Evolutionary conservation across 2,888 invertebrate genomes (phyloP), one percentile per base, ranked within the genome.

Genomic region (Lepidochrysops patricia): DNA sequence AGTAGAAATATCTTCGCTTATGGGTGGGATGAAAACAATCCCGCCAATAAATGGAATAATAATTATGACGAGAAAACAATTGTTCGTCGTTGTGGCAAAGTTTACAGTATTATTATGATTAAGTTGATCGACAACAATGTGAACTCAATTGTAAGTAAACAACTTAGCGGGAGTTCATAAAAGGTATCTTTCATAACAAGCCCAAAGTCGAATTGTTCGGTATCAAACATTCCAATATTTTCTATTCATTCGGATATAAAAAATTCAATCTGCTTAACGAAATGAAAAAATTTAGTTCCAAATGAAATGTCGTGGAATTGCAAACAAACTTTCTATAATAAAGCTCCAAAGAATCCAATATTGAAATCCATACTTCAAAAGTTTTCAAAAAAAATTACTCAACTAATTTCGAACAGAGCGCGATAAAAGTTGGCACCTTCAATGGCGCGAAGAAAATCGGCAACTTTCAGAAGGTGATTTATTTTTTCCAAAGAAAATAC

Each of bases 331-430:
- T 50, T 26, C 25, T 34, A 52, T 58, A 58, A 58, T 58, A 48
- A 48, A 58, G 34, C 50, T 58, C 50, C 77, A 79, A 79, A 79
- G 84, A 84, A 81, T 83, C 82, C 81, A 81, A 84, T 85, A 85
- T 82, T 80, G 83, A 80, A 83, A 82, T 82, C 84, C 79, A 84
- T 83, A 80, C 82, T 80, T 83, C 78, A 80, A 79, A 84, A 82
- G 75, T 85, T 82, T 68, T 71, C 72, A 72, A 77, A 76, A 79
- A 80, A 80, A 76, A 76, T 75, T 52, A 48, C 62, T 67, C 73
- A 83, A 82, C 83, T 85, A 81, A 84, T 86, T 85, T 83, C 19
- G 79, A 84, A 77, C 79, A 72, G 74, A 68, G 73, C 70, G 71
- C 81, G 79, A 80, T 79, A 82, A 85, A 84, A 84, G 71, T 83